Base-by-base conservation (phyloP, 2,888 invertebrate genomes). In the Chydorus sphaericus region DNA sequence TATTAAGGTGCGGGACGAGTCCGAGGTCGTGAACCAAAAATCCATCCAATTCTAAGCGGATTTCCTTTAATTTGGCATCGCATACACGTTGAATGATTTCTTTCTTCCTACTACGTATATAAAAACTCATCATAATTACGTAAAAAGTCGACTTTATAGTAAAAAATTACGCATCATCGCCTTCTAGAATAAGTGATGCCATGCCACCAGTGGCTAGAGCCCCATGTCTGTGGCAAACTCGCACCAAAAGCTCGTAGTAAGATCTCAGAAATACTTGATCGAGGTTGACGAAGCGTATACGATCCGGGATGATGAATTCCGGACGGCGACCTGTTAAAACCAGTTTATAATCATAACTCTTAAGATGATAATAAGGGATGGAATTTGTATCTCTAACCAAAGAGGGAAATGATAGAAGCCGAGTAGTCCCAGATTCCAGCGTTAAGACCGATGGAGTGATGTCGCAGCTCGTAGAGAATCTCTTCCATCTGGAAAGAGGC, bases 391-490 rank as follows among this genome's bases (percentile, higher is more conserved):
- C 1, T n/a, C 10, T 28, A 67, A 73, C 79, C 80, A 68, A 80
- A 79, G 66, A 80, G 81, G 28, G 75, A 72, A 61, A 81, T 76
- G 53, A 81, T 77, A 3, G 79, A 80, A 0, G 80, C 80, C 55
- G 77, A 75, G 65, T 83, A 83, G 65, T 83, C 83, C 83, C 83
- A 83, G 61, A 83, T 79, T 4, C 83, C 83, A 67, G 82, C 83
- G 66, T 83, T 83, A 2, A 83, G 71, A 3, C 83, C 83, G 36
- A 81, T 67, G 0, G 81, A 81, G 67, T 82, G 80, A 56, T 81
- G 77, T 60, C 69, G 74, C 37, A 83, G 66, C 14, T 77, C 79
- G 66, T 73, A 81, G 55, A 83, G 70, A 59, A 83, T 83, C 64
- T 80, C 79, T 50, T 83, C 80, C 70, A 81, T 72, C 68, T 81